Evolutionary conservation across 2,113 vertebrate species (phyloP).

Genomic region (Trochalopteron elliotii): DNA sequence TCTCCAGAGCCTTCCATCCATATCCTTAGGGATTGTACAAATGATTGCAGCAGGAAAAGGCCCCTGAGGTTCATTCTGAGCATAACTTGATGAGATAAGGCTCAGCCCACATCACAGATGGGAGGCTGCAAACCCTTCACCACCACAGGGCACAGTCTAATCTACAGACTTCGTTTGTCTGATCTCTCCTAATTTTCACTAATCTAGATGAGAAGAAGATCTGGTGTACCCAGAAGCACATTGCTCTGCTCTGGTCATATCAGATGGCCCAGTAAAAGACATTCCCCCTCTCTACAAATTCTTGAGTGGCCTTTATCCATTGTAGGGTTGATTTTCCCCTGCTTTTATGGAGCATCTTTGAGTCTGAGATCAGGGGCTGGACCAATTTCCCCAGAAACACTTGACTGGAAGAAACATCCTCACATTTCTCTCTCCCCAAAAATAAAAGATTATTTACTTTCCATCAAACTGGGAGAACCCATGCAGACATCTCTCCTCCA

Average conservation of each 20-base stretch:
- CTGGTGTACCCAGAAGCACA: neutral
- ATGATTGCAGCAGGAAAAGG: neutral
- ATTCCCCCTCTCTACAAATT: neutral
- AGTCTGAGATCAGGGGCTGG: neutral
- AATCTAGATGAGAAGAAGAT: neutral
- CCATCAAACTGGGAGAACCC: neutral
- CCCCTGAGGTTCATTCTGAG: constrained; percentile 32
- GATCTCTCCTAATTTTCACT: constrained; percentile 18
- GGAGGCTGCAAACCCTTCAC: neutral
- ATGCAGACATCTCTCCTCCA: neutral
- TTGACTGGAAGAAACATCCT: neutral
- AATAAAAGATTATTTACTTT: neutral
- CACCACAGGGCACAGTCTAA: constrained; percentile 22
- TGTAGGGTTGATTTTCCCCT: neutral
- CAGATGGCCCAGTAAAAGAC: neutral
- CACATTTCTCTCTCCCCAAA: rapidly evolving
- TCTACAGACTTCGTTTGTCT: neutral
- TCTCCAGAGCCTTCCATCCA: neutral
- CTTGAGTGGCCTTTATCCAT: neutral
- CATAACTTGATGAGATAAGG: constrained; percentile 22
- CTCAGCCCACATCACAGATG: neutral
- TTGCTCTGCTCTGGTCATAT: neutral
- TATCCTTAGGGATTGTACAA: neutral
- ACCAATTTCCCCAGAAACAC: neutral
- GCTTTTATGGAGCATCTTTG: neutral